phyloP scores from a whole-genome alignment of 2,113 vertebrate species.

The Oxygymnocypris stewartii region DNA sequence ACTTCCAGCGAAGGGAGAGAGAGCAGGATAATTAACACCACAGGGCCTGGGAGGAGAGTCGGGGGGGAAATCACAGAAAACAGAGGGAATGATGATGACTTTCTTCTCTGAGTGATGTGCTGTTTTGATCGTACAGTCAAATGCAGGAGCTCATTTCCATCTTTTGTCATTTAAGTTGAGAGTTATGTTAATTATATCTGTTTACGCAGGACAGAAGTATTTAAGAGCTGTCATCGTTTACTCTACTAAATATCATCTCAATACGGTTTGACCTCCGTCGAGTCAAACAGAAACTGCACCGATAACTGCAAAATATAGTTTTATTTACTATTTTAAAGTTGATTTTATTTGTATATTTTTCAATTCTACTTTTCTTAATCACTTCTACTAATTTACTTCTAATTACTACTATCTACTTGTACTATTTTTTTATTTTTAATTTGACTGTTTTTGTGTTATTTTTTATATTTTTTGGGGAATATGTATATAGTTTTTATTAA shows the following conservation, averaged over 20 bases:
- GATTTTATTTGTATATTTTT: no score
- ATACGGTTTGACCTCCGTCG: no score
- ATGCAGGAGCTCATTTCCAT: background rate
- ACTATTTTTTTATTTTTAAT: background rate
- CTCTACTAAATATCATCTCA: background rate
- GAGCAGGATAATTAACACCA: conserved; percentile 75
- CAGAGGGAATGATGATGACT: conserved; percentile 53
- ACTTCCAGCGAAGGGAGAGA: conserved; percentile 63
- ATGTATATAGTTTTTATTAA: no score
- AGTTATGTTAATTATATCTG: background rate
- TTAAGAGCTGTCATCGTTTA: background rate
- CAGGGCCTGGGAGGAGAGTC: conserved; percentile 63
- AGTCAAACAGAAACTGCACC: background rate
- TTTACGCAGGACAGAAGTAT: background rate
- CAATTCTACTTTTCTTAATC: no score
- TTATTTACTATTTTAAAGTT: no score
- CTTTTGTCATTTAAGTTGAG: background rate
- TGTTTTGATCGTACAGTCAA: conserved; percentile 31
- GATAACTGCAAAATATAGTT: background rate
- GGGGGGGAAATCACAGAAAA: conserved; percentile 50
- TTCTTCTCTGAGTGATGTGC: background rate
- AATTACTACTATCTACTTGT: background rate
- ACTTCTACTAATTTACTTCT: no score
- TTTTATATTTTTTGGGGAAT: no score
- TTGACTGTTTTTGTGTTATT: background rate